Conservation (phyloP, 2,797 vertebrate species). For the Pseudomugil tenellus region DNA sequence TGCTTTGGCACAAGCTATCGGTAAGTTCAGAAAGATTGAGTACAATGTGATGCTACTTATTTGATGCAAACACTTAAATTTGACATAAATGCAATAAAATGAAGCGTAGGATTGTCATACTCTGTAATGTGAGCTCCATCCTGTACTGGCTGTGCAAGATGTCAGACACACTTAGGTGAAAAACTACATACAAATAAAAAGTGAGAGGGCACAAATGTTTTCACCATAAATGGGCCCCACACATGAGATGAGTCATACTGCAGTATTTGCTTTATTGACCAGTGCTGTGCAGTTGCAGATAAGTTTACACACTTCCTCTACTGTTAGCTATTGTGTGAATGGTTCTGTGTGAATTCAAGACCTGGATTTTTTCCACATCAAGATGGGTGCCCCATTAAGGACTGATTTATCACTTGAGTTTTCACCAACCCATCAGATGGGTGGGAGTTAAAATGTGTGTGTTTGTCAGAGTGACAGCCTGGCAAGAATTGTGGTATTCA, state of each 20-base stretch:
- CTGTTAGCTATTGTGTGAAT: conserved; percentile 2
- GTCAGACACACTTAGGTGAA: conserved; percentile 54
- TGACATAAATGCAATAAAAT: neutral
- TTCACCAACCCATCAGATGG: neutral
- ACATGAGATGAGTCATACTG: conserved; percentile 63
- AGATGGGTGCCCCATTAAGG: neutral
- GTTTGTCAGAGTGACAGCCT: conserved; percentile 40
- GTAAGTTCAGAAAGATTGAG: conserved; percentile 74
- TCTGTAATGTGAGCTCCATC: conserved; percentile 25
- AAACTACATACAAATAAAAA: conserved; percentile 68
- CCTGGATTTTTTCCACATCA: neutral
- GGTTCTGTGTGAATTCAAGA: conserved; percentile 7
- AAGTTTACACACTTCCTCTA: conserved; percentile 5
- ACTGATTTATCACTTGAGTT: conserved; percentile 13
- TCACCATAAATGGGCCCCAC: conserved; percentile 42
- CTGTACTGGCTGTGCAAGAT: conserved; percentile 33
- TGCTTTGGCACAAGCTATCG: conserved; percentile 96
- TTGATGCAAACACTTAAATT: neutral
- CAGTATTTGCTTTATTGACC: conserved; percentile 57
- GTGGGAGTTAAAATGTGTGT: conserved; percentile 16
- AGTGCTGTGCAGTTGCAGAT: conserved; percentile 27
- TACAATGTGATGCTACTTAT: conserved; percentile 1
- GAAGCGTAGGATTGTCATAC: conserved; percentile 18
- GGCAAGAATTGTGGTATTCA: conserved; percentile 61
- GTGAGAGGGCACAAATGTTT: conserved; percentile 63